Conservation (phyloP, 1,140 invertebrate species). For the Drosophila virilis region DNA sequence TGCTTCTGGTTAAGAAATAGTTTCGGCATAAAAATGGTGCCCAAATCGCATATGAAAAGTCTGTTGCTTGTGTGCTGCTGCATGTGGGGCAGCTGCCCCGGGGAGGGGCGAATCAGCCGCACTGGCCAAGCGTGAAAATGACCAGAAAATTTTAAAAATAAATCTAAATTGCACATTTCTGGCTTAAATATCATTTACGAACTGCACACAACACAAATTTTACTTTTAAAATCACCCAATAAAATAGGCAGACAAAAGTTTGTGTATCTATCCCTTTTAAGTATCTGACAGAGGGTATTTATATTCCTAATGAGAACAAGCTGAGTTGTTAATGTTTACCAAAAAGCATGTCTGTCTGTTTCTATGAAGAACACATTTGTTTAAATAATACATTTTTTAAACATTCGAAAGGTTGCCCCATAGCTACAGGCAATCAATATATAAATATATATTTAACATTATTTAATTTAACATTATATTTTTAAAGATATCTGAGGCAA, state of each 20-base stretch:
- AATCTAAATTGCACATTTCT: constrained; percentile 70
- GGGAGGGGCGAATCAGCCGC: constrained; percentile 41
- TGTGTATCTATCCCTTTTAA: background rate
- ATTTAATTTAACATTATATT: too few relatives aligned
- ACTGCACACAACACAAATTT: constrained; percentile 61
- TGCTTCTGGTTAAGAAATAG: constrained; percentile 50
- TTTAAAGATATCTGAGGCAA: too few relatives aligned
- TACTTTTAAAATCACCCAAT: constrained; percentile 53
- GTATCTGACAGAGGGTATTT: too few relatives aligned
- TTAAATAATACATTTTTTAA: too few relatives aligned
- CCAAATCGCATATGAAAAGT: constrained; percentile 57
- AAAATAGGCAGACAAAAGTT: constrained; percentile 14
- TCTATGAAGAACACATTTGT: too few relatives aligned
- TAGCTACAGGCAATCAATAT: too few relatives aligned
- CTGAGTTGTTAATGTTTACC: too few relatives aligned
- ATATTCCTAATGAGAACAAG: too few relatives aligned
- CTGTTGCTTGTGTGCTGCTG: constrained; percentile 14
- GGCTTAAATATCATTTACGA: constrained; percentile 41
- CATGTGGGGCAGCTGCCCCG: constrained; percentile 19
- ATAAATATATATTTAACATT: too few relatives aligned
- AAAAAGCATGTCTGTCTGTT: too few relatives aligned
- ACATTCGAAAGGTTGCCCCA: too few relatives aligned
- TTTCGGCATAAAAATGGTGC: constrained; percentile 69
- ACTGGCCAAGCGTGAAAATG: constrained; percentile 67
- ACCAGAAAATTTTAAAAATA: constrained; percentile 73